Base-by-base conservation (phyloP, 2,888 invertebrate genomes). In the Congeria kusceri region DNA sequence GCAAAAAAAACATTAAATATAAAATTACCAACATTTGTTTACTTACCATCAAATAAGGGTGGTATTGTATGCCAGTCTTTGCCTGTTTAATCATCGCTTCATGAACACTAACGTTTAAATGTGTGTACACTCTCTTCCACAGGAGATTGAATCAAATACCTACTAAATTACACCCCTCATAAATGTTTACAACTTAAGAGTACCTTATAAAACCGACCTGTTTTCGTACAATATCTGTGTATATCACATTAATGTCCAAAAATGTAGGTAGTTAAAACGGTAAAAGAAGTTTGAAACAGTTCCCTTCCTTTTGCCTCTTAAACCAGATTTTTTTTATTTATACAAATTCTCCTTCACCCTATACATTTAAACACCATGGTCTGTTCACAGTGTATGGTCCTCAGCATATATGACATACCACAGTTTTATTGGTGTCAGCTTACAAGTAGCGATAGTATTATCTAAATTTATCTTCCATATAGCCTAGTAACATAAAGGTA, bases 41-140 rank as follows among this genome's bases (percentile, higher is more conserved):
- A 75, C 79, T 71, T 80, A 80, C 79, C 79, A 75, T 75, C 27
- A 79, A 49, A 56, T 80, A 80, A 23, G 79, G 79, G 65, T 80
- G 79, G 68, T 75, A 80, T 53, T 75, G 75, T 59, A 67, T 67
- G 67, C 79, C 79, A 64, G 79, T 63, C 49, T 80, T 80, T 9
- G 58, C 62, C 46, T 80, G 75, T 56, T 75, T 80, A 63, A 80
- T 80, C 77, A 77, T 77, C 66, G 58, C 71, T 44, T 67, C 39
- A 39, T 9, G 39, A 39, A 11, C 46, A 57, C 57, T 39, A 56
- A 56, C 56, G 23, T 32, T 49, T 39, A 32, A 56, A 47, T 28
- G 25, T 28, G 39, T 39, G 39, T 39, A 39, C 39, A 39, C 39
- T 39, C 39, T 15, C 39, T 13, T 13, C 39, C 39, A 13, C 39